A percentile compares a stretch with the other conserved stretches of the same genome.
Evolutionary conservation across 2,113 vertebrate genomes (phyloP).

Genomic region (Eonycteris spelaea): DNA sequence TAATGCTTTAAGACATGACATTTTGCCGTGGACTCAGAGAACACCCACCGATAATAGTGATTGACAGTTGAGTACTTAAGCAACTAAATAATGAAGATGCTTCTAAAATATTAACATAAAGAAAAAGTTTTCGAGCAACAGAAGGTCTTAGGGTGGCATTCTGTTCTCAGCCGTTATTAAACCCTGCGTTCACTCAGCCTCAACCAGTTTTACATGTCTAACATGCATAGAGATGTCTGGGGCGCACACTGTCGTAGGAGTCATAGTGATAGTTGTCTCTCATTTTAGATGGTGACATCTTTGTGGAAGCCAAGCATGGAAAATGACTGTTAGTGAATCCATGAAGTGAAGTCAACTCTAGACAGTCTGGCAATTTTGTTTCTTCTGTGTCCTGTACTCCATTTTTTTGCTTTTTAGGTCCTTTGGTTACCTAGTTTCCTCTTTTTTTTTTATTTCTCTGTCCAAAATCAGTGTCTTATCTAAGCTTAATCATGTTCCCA

Average conservation of each 20-base stretch:
- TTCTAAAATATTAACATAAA: constrained; percentile 16
- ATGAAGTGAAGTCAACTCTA: background rate
- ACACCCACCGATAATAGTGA: background rate
- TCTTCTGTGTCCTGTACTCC: background rate
- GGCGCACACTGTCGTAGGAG: background rate
- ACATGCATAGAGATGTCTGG: background rate
- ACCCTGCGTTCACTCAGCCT: background rate
- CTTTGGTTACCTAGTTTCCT: background rate
- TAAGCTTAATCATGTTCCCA: background rate
- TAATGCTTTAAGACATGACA: background rate
- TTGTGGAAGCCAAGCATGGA: background rate
- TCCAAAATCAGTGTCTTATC: background rate
- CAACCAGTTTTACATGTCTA: background rate
- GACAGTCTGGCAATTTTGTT: background rate
- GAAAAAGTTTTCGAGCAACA: background rate
- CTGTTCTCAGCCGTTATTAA: background rate
- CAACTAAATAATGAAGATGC: constrained; percentile 18
- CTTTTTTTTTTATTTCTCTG: background rate
- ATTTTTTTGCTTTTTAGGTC: background rate
- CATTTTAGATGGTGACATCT: background rate
- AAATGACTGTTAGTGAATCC: background rate
- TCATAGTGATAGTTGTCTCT: background rate
- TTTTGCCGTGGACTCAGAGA: background rate
- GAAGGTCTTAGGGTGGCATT: background rate
- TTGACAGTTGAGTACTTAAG: background rate